phyloP scores from a whole-genome alignment of 2,888 invertebrate genomes.

The Meganola albula region DNA sequence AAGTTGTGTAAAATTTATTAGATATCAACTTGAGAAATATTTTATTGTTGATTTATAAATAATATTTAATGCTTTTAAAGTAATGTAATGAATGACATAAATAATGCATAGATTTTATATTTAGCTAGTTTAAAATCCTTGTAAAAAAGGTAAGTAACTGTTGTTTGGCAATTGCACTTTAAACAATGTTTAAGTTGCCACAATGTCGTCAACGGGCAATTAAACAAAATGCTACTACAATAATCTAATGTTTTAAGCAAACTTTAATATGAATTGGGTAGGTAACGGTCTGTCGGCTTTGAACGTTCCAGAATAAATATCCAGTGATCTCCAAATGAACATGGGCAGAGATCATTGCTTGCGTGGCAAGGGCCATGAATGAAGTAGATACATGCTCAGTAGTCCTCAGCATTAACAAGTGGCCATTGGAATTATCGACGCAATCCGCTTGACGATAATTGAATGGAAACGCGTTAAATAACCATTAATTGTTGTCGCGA shows the following conservation, averaged over 20 bases:
- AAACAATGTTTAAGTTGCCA: constrained; percentile 13
- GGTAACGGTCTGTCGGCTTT: constrained; percentile 45
- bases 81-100: no score
- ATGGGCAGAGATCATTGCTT: constrained; percentile 44
- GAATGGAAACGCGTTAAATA: constrained; percentile 67
- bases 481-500: constrained; percentile 63
- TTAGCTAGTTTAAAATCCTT: no score
- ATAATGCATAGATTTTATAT: no score
- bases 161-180: neutral
- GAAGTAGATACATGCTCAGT: constrained; percentile 50
- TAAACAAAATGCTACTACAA: constrained; percentile 38
- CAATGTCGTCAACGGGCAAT: constrained; percentile 36
- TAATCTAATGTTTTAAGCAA: no score
- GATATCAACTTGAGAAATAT: no score
- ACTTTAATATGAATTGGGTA: no score
- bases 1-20: no score
- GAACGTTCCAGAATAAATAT: constrained; percentile 58
- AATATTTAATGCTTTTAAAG: no score
- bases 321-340: constrained; percentile 43
- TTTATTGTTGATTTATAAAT: no score
- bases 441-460: constrained; percentile 65
- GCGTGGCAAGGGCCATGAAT: constrained; percentile 54
- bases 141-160: neutral
- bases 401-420: constrained; percentile 53
- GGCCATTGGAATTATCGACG: constrained; percentile 59